Evolutionary conservation across 1,140 invertebrate genomes (phyloP).

Genomic region (Scaptodrosophila lebanonensis): DNA sequence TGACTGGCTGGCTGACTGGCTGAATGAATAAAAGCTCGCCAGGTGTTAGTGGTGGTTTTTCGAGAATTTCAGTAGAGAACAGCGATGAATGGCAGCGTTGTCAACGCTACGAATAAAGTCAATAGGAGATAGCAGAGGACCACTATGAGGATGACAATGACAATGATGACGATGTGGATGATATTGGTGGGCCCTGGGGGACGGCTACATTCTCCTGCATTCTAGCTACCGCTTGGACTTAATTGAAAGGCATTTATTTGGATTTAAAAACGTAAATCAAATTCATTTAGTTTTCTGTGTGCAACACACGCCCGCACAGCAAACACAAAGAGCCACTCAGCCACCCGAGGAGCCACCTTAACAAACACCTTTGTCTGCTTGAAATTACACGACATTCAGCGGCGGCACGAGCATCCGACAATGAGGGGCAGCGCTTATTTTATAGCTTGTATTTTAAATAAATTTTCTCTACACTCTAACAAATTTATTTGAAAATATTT

Average conservation of each 20-base stretch:
- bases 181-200: too few species aligned
- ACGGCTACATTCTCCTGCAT: constrained; percentile 1
- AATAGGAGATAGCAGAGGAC: constrained; percentile 39
- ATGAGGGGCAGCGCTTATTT: constrained; percentile 55
- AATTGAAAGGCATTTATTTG: constrained; percentile 76
- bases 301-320: neutral
- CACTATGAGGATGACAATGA: neutral
- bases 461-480: too few species aligned
- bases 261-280: constrained; percentile 76
- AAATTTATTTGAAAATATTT: too few species aligned
- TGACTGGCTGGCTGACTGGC: constrained; percentile 3
- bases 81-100: constrained; percentile 52
- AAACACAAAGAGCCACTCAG: too few species aligned
- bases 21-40: constrained; percentile 59
- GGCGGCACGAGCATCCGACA: neutral
- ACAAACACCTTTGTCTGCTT: constrained; percentile 56
- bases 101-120: constrained; percentile 67
- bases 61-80: constrained; percentile 60
- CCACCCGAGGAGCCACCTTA: too few species aligned
- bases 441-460: constrained; percentile 75
- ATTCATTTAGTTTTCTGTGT: constrained; percentile 76
- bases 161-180: too few species aligned
- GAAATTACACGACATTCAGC: constrained; percentile 68
- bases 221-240: constrained; percentile 47
- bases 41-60: constrained; percentile 72